Evolutionary conservation across 2,797 vertebrate species (phyloP).

Genomic region (Arnoldichthys spilopterus): DNA sequence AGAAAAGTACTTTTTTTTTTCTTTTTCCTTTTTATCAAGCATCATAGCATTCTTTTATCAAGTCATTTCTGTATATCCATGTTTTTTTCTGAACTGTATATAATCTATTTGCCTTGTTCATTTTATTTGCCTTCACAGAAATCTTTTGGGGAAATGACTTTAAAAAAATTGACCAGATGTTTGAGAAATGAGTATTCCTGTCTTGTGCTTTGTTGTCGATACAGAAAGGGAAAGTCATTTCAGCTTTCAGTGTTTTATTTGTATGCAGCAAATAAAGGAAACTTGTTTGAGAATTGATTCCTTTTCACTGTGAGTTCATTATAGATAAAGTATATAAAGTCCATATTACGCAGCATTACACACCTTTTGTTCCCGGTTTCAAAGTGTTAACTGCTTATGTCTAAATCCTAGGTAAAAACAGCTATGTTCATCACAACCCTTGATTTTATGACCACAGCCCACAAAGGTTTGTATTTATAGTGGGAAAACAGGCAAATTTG

Average conservation of each 20-base stretch:
- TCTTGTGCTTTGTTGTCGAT: slow-evolving; percentile 70
- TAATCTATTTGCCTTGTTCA: slow-evolving; percentile 71
- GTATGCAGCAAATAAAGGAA: slow-evolving; percentile 88
- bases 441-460: no score
- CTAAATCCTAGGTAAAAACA: no score
- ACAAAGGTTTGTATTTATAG: no score
- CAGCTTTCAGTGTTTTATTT: slow-evolving; percentile 86
- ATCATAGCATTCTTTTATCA: slow-evolving; percentile 55
- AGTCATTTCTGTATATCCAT: slow-evolving; percentile 54
- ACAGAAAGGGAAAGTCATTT: slow-evolving; percentile 78
- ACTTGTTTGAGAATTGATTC: slow-evolving; percentile 71
- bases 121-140: slow-evolving; percentile 68
- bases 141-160: slow-evolving; percentile 65
- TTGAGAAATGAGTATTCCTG: slow-evolving; percentile 71
- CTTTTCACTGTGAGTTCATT: neutral
- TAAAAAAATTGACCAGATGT: slow-evolving; percentile 61
- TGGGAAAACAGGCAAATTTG: no score
- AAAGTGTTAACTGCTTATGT: no score
- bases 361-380: no score
- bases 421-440: no score
- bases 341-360: no score
- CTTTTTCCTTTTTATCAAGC: slow-evolving; percentile 33
- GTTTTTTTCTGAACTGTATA: slow-evolving; percentile 62
- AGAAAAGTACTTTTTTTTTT: slow-evolving; percentile 46
- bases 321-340: no score